Base-by-base conservation (phyloP, 2,113 vertebrate genomes). In the Bos indicus region DNA sequence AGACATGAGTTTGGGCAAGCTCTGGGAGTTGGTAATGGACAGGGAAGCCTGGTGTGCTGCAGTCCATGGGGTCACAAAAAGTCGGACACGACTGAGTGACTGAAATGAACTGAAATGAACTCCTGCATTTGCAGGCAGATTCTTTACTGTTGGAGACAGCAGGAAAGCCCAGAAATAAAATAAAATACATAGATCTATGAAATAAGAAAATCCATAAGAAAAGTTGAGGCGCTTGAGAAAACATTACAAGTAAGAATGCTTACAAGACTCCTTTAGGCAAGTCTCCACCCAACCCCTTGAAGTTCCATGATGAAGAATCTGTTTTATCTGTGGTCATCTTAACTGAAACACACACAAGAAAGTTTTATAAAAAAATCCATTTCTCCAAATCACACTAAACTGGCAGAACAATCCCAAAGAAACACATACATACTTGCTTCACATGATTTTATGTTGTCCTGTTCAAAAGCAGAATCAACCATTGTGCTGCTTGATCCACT, bases 231-330 rank as follows among this genome's bases (percentile, higher is more conserved):
- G 16, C 14, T 48, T 87, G 14, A 48, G 16, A 36, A 91, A 86
- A 83, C 16, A 21, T 43, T 78, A 28, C 3, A 81, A n/a, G 71
- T 21, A 85, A 96, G 17, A 56, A 64, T 12, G 99, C 99, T 99
- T 98, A 99, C 99, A 99, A 98, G 83, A 99, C 99, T 97, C 97
- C 99, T 98, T 98, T 99, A 46, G 99, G 99, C 6, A 98, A 95
- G 16, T 99, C 99, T 54, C 99, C 99, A 54, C 99, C 99, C 90
- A 99, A 98, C 30, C 99, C 99, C 97, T 99, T 99, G 89, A 99
- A 98, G 97, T 99, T 99, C 83, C 99, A 99, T 0, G 99, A 99
- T 0, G 99, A 99, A 92, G 99, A 90, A 51, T 99, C 99, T 94
- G 99, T 96, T 88, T 78, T 6, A 51, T 97, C 93, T 5, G 97